Conservation (phyloP, 2,888 invertebrate species). For the Sylvicola cinctus region DNA sequence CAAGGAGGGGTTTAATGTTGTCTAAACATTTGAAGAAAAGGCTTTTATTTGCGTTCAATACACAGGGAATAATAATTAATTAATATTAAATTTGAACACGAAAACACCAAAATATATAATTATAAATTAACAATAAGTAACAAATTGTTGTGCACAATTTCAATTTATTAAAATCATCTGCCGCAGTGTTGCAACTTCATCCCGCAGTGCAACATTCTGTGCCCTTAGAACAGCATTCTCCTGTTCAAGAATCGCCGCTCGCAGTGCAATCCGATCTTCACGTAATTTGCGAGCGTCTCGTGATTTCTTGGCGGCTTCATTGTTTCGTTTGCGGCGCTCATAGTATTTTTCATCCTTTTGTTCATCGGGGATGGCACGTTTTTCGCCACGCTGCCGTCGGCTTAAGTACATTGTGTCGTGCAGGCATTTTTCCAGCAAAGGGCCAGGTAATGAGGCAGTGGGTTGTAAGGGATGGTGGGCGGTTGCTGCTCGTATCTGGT, state of each 20-base stretch:
- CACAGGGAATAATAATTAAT: too few relatives aligned
- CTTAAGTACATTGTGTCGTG: too few relatives aligned
- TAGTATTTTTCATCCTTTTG: constrained; percentile 81
- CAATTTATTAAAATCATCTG: constrained; percentile 39
- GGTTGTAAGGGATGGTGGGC: too few relatives aligned
- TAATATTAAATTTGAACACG: too few relatives aligned
- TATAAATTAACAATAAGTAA: too few relatives aligned
- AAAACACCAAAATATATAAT: too few relatives aligned
- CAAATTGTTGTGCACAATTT: constrained; percentile 3
- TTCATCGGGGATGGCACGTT: constrained; percentile 68
- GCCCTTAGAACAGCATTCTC: constrained; percentile 73
- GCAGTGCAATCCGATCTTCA: constrained; percentile 75
- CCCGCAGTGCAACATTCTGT: constrained; percentile 57
- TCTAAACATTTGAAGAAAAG: too few relatives aligned
- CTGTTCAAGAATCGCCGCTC: constrained; percentile 67
- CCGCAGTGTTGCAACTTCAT: constrained; percentile 52
- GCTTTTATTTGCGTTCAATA: too few relatives aligned
- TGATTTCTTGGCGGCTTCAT: constrained; percentile 82
- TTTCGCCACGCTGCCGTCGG: constrained; percentile 51
- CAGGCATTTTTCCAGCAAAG: too few relatives aligned
- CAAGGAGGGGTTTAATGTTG: too few relatives aligned
- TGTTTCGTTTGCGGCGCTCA: constrained; percentile 69
- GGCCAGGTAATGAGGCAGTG: too few relatives aligned
- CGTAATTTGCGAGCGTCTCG: constrained; percentile 69
- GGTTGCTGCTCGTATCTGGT: not conserved